phyloP scores from a whole-genome alignment of 2,113 vertebrate species.

The Brevimyrus niger region DNA sequence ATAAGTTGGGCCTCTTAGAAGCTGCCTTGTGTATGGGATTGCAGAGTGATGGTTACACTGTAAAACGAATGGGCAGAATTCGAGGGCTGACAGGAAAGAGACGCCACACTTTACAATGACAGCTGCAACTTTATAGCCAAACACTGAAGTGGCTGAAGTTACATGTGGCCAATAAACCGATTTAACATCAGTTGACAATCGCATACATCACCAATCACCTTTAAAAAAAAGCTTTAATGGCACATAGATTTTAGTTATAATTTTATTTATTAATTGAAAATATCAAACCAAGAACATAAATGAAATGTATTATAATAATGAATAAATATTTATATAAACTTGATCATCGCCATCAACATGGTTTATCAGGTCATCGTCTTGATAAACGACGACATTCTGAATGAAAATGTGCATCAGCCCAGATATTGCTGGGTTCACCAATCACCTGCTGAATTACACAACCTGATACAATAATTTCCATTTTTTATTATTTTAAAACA shows the following conservation, averaged over 20 bases:
- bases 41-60: neutral
- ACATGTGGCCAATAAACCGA: neutral
- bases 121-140: neutral
- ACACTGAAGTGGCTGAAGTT: neutral
- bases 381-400: neutral
- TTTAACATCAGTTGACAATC: neutral
- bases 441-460: neutral
- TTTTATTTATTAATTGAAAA: neutral
- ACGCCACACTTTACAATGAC: neutral
- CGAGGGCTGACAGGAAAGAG: neutral
- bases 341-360: too few species aligned
- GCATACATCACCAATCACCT: neutral
- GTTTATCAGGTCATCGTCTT: too few species aligned
- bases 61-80: neutral
- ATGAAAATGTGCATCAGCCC: neutral
- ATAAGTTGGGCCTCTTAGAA: neutral
- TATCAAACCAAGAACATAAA: neutral
- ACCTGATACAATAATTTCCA: neutral
- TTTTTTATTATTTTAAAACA: slow-evolving; percentile 5
- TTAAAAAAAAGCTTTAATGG: neutral
- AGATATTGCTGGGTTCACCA: neutral
- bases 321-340: neutral
- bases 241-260: neutral
- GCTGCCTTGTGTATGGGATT: too few species aligned
- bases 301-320: neutral